Evolutionary conservation across 2,797 vertebrate genomes (phyloP).

Genomic region (Sarcophilus harrisii): DNA sequence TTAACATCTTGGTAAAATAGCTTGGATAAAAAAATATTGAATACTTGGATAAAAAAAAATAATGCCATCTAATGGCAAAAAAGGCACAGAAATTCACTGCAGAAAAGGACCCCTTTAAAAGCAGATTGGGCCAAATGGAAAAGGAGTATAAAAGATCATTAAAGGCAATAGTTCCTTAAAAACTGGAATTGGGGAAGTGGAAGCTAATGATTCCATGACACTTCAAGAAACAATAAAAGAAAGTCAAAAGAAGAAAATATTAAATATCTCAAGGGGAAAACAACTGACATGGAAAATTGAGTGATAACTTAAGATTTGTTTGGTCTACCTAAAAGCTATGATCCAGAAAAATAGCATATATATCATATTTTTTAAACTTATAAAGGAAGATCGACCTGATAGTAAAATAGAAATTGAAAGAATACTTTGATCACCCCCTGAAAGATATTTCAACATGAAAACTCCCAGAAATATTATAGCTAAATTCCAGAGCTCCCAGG

Average conservation of each 20-base stretch:
- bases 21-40: too few relatives aligned
- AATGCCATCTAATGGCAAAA: not conserved
- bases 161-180: not conserved
- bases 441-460: not conserved
- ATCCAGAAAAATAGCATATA: not conserved
- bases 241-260: not conserved
- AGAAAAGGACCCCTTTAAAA: not conserved
- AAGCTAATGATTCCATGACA: not conserved
- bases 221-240: not conserved
- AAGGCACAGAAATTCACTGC: not conserved
- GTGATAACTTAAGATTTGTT: not conserved
- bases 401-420: not conserved
- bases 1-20: not conserved
- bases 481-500: too few relatives aligned
- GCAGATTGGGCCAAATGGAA: not conserved
- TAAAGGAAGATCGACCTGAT: not conserved
- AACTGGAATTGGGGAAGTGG: not conserved
- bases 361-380: not conserved
- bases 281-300: not conserved
- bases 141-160: not conserved
- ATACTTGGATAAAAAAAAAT: too few relatives aligned
- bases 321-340: not conserved
- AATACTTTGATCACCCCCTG: not conserved
- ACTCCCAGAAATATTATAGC: not conserved
- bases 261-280: not conserved